phyloP scores from a whole-genome alignment of 1,140 invertebrate species.

The Potamilus streckersoni region DNA sequence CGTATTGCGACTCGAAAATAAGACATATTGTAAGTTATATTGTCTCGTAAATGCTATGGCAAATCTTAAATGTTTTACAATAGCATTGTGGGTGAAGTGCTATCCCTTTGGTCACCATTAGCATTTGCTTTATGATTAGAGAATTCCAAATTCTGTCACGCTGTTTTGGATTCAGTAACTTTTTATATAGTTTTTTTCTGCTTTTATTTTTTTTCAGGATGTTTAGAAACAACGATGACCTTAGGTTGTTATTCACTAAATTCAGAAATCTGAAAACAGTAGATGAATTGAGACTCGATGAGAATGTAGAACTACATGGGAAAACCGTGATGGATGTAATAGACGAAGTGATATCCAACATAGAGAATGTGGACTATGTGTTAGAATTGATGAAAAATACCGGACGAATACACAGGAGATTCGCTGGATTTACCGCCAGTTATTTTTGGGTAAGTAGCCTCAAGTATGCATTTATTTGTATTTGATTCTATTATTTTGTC shows the following conservation, averaged over 20 bases:
- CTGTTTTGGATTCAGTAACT: too few species aligned
- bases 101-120: too few species aligned
- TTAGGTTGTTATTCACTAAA: slow-evolving; percentile 46
- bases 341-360: slow-evolving; percentile 56
- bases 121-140: too few species aligned
- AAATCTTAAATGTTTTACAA: too few species aligned
- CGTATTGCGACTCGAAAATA: too few species aligned
- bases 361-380: slow-evolving; percentile 59
- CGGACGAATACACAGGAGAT: slow-evolving; percentile 44
- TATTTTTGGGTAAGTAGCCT: slow-evolving; percentile 54
- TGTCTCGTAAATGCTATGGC: too few species aligned
- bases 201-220: slow-evolving; percentile 47
- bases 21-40: too few species aligned
- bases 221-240: slow-evolving; percentile 45
- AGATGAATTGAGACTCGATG: slow-evolving; percentile 54
- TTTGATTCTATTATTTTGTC: too few species aligned
- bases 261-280: slow-evolving; percentile 47
- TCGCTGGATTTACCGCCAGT: slow-evolving; percentile 45
- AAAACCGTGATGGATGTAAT: slow-evolving; percentile 55
- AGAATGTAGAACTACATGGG: slow-evolving; percentile 55
- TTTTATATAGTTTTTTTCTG: too few species aligned
- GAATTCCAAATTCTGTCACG: too few species aligned
- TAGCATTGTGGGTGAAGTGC: too few species aligned
- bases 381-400: slow-evolving; percentile 45
- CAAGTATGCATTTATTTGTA: too few species aligned